Evolutionary conservation across 2,888 invertebrate genomes (phyloP).

Genomic region (Apamea sordens): DNA sequence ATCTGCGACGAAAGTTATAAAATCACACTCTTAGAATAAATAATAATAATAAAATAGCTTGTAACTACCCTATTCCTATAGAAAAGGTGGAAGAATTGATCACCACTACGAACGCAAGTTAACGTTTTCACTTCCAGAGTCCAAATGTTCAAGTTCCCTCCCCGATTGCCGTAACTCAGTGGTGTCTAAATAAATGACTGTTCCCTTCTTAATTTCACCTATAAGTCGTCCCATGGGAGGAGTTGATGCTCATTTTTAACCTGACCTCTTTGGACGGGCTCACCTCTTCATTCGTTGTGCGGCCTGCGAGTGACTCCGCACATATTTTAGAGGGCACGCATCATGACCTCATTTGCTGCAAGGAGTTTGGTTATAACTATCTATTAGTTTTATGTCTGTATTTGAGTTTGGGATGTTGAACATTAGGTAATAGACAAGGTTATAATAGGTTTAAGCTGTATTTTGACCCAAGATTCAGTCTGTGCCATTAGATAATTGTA

Average conservation of each 20-base stretch:
- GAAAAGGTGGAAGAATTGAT: neutral
- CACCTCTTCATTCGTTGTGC: conserved; percentile 50
- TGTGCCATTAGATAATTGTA: neutral
- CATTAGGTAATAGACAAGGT: neutral
- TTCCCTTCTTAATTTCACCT: conserved; percentile 25
- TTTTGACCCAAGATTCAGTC: neutral
- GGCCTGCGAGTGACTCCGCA: conserved; percentile 52
- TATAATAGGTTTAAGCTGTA: neutral
- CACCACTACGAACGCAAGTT: neutral
- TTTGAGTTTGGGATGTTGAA: conserved; percentile 24
- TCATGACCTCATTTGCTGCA: conserved; percentile 33
- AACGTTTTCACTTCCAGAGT: neutral
- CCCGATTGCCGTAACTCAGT: conserved; percentile 5
- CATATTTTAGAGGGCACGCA: conserved; percentile 54
- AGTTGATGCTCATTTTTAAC: conserved; percentile 39
- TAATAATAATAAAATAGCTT: neutral
- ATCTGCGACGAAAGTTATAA: neutral
- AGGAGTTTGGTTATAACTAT: conserved; percentile 15
- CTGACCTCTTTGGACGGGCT: conserved; percentile 40
- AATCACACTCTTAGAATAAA: neutral
- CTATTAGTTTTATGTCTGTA: conserved; percentile 18
- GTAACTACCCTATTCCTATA: no score
- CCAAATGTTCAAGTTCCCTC: neutral
- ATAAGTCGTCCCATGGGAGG: conserved; percentile 43
- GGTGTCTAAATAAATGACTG: conserved; percentile 32